A percentile compares a stretch with the other conserved stretches of the same genome.
Evolutionary conservation across 2,888 invertebrate species (phyloP).

Genomic region (Eupithecia insigniata): DNA sequence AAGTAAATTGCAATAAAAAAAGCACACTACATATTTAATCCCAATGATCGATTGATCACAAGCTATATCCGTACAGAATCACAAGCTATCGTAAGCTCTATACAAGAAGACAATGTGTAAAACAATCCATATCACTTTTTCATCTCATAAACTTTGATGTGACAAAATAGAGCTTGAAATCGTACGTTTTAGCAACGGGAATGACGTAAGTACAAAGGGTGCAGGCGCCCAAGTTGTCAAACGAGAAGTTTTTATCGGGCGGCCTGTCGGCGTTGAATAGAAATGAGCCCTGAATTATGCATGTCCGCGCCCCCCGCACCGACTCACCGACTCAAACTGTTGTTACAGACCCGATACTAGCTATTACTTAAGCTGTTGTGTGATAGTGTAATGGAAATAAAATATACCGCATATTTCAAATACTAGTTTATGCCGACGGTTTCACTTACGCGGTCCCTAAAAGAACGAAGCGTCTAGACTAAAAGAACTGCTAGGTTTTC

Average conservation of each 20-base stretch:
- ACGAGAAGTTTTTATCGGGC: slow-evolving; percentile 83
- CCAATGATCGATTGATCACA: not conserved
- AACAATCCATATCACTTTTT: slow-evolving; percentile 7
- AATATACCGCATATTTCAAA: slow-evolving; percentile 3
- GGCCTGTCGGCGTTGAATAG: slow-evolving; percentile 81
- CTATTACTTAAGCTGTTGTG: slow-evolving; percentile 32
- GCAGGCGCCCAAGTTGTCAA: slow-evolving; percentile 82
- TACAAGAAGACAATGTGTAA: not conserved
- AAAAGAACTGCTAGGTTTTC: not conserved
- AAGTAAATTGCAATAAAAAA: not conserved
- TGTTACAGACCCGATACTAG: slow-evolving; percentile 61
- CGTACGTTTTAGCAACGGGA: slow-evolving; percentile 56
- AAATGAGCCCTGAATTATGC: slow-evolving; percentile 83
- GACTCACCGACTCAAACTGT: slow-evolving; percentile 64
- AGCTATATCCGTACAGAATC: not conserved
- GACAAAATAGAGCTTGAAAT: slow-evolving; percentile 58
- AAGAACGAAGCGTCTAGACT: not conserved
- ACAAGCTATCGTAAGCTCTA: not conserved
- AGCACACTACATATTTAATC: not conserved
- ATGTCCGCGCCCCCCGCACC: slow-evolving; percentile 59
- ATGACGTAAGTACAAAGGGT: slow-evolving; percentile 79
- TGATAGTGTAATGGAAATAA: slow-evolving; percentile 4
- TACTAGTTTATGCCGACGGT: not conserved
- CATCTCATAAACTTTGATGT: slow-evolving; percentile 45
- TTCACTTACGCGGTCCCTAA: not conserved